A percentile compares a stretch with the other conserved stretches of the same genome.
phyloP scores from a whole-genome alignment of 2,113 vertebrate genomes.

The Dipodomys merriami region DNA sequence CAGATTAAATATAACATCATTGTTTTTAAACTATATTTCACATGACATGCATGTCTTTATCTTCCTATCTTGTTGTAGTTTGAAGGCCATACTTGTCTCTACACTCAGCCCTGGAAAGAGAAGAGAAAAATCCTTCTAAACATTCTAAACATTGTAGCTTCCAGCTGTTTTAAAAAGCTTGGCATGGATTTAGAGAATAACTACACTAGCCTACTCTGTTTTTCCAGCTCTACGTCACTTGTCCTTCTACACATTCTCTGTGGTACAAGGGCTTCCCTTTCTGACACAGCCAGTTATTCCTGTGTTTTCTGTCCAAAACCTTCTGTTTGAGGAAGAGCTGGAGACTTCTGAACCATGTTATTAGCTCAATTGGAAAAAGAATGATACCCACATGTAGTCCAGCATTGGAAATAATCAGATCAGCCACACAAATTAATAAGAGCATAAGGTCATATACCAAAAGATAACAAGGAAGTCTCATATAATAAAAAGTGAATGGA shows the following conservation, averaged over 20 bases:
- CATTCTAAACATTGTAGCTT: conserved; percentile 14
- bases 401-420: conserved; percentile 67
- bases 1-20: conserved; percentile 70
- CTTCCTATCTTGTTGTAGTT: conserved; percentile 60
- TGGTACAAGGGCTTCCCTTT: background rate
- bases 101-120: background rate
- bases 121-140: conserved; percentile 30
- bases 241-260: background rate
- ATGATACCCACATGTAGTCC: conserved; percentile 37
- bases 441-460: conserved; percentile 55
- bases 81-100: conserved; percentile 58
- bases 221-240: background rate
- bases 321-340: background rate
- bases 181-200: conserved; percentile 33
- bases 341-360: conserved; percentile 42
- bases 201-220: background rate
- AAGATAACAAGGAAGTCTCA: conserved; percentile 36
- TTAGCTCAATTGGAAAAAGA: conserved; percentile 63
- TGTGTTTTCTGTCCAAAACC: background rate
- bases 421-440: conserved; percentile 74
- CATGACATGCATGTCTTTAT: conserved; percentile 58
- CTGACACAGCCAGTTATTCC: background rate
- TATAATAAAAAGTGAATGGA: conserved; percentile 10
- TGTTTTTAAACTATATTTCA: conserved; percentile 63
- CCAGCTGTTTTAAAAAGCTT: background rate